A percentile compares a stretch with the other conserved stretches of the same genome.
Conservation (phyloP, 2,113 vertebrate species). For the Gobius niger region DNA sequence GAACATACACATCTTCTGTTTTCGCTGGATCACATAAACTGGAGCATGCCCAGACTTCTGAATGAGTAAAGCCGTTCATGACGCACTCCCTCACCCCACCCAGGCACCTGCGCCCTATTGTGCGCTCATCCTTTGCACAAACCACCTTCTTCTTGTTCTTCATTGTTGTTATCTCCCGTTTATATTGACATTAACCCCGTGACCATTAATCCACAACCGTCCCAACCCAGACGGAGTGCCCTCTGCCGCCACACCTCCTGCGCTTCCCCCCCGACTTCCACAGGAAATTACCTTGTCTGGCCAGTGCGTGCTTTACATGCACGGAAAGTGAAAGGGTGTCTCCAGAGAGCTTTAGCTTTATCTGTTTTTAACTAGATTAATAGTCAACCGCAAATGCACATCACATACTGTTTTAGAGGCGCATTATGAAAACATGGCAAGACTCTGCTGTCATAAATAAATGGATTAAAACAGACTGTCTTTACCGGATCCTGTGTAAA, state of each 20-base stretch:
- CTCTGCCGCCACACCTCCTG: constrained; percentile 6
- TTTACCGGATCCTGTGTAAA: no score
- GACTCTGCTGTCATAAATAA: no score
- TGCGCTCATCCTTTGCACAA: constrained; percentile 32
- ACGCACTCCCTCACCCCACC: constrained; percentile 13
- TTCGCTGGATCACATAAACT: no score
- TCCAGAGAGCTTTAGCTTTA: not conserved
- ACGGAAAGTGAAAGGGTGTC: constrained; percentile 6
- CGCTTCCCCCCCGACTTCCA: constrained; percentile 48
- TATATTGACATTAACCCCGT: constrained; percentile 49
- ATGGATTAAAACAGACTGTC: no score
- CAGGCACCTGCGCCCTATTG: constrained; percentile 47
- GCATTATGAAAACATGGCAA: not conserved
- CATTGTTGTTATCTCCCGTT: constrained; percentile 13
- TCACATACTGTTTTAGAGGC: not conserved
- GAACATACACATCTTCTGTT: no score
- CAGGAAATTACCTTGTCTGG: constrained; percentile 78
- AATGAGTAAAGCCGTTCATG: constrained; percentile 20
- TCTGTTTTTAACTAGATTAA: not conserved
- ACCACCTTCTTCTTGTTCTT: constrained; percentile 33
- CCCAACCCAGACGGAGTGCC: constrained; percentile 18
- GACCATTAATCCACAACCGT: constrained; percentile 38
- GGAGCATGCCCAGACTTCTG: not conserved
- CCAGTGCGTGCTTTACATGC: constrained; percentile 42
- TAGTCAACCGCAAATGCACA: not conserved